Conservation (phyloP, 64 coral and sea anemone genomes). For the Montipora capricornis region DNA sequence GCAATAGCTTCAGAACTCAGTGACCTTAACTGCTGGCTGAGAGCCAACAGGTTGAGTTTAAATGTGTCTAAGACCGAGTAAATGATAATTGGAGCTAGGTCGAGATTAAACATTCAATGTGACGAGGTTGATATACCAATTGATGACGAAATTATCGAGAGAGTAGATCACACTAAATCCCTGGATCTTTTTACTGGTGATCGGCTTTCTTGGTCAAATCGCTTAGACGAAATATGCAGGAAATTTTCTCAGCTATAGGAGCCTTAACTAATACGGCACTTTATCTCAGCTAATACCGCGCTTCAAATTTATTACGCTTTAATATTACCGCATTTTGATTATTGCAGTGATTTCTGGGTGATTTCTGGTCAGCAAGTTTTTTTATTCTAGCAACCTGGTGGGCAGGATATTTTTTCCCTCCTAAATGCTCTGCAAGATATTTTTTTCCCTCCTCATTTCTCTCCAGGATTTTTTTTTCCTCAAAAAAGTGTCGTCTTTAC, state of each 20-base stretch:
- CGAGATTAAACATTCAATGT: background rate
- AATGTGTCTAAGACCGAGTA: conserved; percentile 11
- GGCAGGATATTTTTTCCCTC: no score
- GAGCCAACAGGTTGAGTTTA: conserved; percentile 39
- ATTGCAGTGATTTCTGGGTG: background rate
- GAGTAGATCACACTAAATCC: conserved; percentile 19
- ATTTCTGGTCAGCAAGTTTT: background rate
- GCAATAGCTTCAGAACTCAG: conserved; percentile 30
- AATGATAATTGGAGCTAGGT: conserved; percentile 18
- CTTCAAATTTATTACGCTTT: conserved; percentile 3
- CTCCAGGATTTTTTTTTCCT: background rate
- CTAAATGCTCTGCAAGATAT: no score
- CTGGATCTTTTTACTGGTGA: conserved; percentile 1
- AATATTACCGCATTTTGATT: conserved; percentile 26
- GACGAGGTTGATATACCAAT: background rate
- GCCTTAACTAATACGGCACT: background rate
- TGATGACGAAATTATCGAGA: background rate
- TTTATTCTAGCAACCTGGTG: no score
- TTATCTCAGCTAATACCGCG: background rate
- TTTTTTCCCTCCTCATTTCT: no score
- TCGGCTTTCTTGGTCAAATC: background rate
- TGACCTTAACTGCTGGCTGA: conserved; percentile 26
- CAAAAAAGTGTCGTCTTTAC: no score
- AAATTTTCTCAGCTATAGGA: background rate
- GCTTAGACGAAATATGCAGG: conserved; percentile 8